Conservation (phyloP, 2,888 invertebrate genomes). For the Penaeus monodon region DNA sequence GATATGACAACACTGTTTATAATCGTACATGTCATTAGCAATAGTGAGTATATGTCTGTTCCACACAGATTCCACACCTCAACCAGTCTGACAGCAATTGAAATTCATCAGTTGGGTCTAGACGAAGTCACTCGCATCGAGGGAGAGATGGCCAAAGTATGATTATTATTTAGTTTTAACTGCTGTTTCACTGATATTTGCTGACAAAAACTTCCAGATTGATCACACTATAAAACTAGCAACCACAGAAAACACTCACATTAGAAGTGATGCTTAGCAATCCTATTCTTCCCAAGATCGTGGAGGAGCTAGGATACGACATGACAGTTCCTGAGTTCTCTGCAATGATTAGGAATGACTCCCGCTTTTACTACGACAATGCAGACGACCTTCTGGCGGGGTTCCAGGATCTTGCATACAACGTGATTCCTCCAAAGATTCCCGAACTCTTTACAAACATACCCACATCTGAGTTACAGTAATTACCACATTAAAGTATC, state of each 20-base stretch:
- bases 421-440: slow-evolving; percentile 68
- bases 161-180: not conserved
- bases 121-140: slow-evolving; percentile 68
- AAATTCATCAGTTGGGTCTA: slow-evolving; percentile 69
- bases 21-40: not conserved
- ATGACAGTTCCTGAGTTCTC: slow-evolving; percentile 68
- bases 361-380: slow-evolving; percentile 67
- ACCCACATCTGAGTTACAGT: slow-evolving; percentile 67
- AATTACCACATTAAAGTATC: slow-evolving; percentile 45
- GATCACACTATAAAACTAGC: no score
- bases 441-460: slow-evolving; percentile 68
- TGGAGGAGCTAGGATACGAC: slow-evolving; percentile 66
- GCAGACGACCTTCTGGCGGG: slow-evolving; percentile 68
- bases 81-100: slow-evolving; percentile 67
- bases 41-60: not conserved
- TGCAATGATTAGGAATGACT: slow-evolving; percentile 67
- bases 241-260: no score
- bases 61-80: slow-evolving; percentile 68
- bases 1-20: not conserved
- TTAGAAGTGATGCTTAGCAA: no score
- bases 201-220: no score
- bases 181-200: no score
- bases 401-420: slow-evolving; percentile 68
- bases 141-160: slow-evolving; percentile 66
- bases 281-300: slow-evolving; percentile 64